These are phyloP conservation scores for Bombus breviceps DNA, from an alignment of 1,140 invertebrate genomes.

Conservation along the genomic window DNA sequence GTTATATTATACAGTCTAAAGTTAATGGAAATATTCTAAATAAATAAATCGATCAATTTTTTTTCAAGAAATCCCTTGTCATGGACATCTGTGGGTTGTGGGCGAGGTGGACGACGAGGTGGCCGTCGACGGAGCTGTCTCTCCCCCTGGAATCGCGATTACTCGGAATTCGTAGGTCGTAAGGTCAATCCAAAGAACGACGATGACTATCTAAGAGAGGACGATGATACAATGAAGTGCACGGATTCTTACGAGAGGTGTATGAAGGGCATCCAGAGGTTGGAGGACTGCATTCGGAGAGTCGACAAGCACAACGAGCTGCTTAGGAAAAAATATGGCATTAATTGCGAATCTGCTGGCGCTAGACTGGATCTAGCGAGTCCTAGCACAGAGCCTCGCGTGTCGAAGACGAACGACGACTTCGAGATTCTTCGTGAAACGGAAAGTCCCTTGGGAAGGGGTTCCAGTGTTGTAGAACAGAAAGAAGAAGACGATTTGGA, in stretches of 20 bases:
- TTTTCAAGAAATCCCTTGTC: background rate
- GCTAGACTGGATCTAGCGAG: slow-evolving; percentile 72
- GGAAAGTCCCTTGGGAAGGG: background rate
- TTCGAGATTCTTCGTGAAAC: too few relatives aligned
- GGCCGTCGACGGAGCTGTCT: background rate
- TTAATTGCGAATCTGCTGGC: slow-evolving; percentile 70
- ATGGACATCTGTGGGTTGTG: background rate
- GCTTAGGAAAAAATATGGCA: slow-evolving; percentile 67
- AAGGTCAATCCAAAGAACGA: slow-evolving; percentile 52
- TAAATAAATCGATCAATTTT: background rate
- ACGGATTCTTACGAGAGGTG: slow-evolving; percentile 71
- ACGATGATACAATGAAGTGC: slow-evolving; percentile 43
- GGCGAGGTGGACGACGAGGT: slow-evolving; percentile 16
- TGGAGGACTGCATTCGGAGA: slow-evolving; percentile 71
- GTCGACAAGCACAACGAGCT: slow-evolving; percentile 66
- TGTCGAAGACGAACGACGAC: background rate
- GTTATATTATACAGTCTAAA: too few relatives aligned
- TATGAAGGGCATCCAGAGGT: slow-evolving; percentile 69
- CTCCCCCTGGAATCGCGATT: slow-evolving; percentile 23
- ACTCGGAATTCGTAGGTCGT: slow-evolving; percentile 35
- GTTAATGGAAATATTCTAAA: background rate
- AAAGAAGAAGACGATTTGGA: slow-evolving; percentile 41
- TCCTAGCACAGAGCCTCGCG: slow-evolving; percentile 62
- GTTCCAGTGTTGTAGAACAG: background rate
- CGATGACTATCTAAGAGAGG: slow-evolving; percentile 45